Conservation (phyloP, 2,888 invertebrate species). For the Choreutis nemorana region DNA sequence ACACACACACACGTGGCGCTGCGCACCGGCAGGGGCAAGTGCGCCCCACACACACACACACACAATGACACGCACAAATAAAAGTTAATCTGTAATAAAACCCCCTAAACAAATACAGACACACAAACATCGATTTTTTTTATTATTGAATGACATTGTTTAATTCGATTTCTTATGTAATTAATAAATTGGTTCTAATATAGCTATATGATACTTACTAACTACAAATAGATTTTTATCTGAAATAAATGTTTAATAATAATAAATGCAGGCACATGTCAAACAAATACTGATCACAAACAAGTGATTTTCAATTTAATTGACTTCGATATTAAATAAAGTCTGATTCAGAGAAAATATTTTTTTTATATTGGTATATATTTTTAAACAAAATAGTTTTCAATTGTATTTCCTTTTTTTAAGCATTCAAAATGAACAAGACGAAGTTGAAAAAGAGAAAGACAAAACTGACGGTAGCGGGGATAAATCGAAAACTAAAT, state of each 20-base stretch:
- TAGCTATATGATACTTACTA: too few species aligned
- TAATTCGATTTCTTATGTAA: neutral
- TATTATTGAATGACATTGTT: too few species aligned
- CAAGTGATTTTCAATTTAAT: too few species aligned
- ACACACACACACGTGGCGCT: conserved; percentile 45
- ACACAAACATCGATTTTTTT: conserved; percentile 25
- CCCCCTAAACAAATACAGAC: too few species aligned
- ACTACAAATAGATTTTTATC: too few species aligned
- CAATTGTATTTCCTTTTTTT: conserved; percentile 4
- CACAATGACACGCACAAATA: conserved; percentile 47
- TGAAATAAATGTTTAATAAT: too few species aligned
- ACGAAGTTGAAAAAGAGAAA: conserved; percentile 31
- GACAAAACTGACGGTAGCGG: conserved; percentile 43
- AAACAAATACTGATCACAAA: too few species aligned
- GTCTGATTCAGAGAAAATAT: too few species aligned
- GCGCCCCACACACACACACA: too few species aligned
- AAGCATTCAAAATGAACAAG: conserved; percentile 37
- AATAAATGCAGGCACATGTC: too few species aligned
- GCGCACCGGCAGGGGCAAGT: conserved; percentile 9
- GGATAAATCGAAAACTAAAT: conserved; percentile 38
- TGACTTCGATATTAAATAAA: too few species aligned
- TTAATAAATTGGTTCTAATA: too few species aligned
- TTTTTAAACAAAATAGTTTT: neutral
- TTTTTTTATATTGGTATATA: neutral
- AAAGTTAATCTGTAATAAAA: conserved; percentile 14